Evolutionary conservation across 2,797 vertebrate genomes (phyloP).

Genomic region (Remorina albescens): DNA sequence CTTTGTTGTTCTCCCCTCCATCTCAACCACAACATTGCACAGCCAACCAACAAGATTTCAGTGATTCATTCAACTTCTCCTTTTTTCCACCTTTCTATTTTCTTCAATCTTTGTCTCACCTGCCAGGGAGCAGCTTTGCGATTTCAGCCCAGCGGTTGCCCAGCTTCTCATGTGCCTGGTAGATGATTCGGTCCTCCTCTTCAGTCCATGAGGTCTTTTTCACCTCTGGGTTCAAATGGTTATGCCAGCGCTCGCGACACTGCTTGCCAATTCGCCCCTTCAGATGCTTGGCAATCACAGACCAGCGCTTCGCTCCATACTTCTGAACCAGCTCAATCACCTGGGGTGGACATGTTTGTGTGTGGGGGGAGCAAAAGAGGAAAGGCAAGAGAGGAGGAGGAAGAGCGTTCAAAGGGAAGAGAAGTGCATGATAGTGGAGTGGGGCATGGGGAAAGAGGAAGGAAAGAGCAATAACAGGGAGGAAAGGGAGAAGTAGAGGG

Average conservation of each 20-base stretch:
- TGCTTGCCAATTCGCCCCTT: conserved; percentile 99
- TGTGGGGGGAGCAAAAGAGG: conserved; percentile 25
- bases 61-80: conserved; percentile 62
- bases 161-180: conserved; percentile 98
- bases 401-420: conserved; percentile 54
- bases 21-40: conserved; percentile 55
- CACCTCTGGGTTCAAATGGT: conserved; percentile 99
- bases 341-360: conserved; percentile 79
- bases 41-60: conserved; percentile 51
- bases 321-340: conserved; percentile 99
- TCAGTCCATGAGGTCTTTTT: conserved; percentile 99
- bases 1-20: background rate
- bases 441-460: conserved; percentile 74
- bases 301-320: conserved; percentile 99
- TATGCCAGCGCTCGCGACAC: conserved; percentile 99
- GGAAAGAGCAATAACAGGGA: conserved; percentile 70
- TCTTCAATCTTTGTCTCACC: conserved; percentile 80
- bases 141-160: conserved; percentile 99
- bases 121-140: conserved; percentile 98
- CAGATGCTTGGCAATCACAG: conserved; percentile 98
- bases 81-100: conserved; percentile 19
- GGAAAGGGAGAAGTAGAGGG: conserved; percentile 69
- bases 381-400: conserved; percentile 40
- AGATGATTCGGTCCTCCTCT: conserved; percentile 99
- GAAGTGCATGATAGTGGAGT: conserved; percentile 52